Percentiles rank a stretch among this genome's conserved stretches.
These are phyloP conservation scores for Ciconia nigra DNA, from an alignment of 2,797 vertebrate species.

Conservation along the genomic window DNA sequence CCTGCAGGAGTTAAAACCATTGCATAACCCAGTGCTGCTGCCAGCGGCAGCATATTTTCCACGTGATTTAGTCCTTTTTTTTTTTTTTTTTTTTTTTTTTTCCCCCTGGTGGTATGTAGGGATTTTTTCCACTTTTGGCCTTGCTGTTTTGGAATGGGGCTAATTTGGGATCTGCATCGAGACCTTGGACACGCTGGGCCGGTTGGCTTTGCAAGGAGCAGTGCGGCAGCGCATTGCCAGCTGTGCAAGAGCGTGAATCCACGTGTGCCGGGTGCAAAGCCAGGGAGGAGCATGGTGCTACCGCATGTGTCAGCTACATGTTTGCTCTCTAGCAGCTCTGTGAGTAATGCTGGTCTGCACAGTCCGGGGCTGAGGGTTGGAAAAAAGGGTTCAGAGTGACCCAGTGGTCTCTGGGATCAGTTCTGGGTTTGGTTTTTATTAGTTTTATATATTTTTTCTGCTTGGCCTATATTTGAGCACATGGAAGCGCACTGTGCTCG, in stretches of 20 bases:
- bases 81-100: not conserved
- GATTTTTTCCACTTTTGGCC: not conserved
- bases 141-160: not conserved
- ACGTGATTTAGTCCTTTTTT: not conserved
- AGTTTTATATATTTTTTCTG: not conserved
- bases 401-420: not conserved
- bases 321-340: not conserved
- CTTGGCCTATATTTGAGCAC: rapidly evolving
- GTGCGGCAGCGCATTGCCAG: not conserved
- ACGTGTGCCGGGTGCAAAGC: not conserved
- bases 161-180: not conserved
- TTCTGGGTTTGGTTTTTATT: not conserved
- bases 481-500: not conserved
- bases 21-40: not conserved
- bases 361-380: not conserved
- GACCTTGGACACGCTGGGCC: rapidly evolving
- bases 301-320: rapidly evolving
- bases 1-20: not conserved
- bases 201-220: not conserved
- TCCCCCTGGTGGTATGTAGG: not conserved
- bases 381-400: not conserved
- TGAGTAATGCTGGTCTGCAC: not conserved
- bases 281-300: not conserved
- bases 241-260: not conserved
- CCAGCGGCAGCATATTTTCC: not conserved